A percentile compares a stretch with the other conserved stretches of the same genome.
Conservation (phyloP, 2,797 vertebrate genomes). For the Myiothlypis coronata region DNA sequence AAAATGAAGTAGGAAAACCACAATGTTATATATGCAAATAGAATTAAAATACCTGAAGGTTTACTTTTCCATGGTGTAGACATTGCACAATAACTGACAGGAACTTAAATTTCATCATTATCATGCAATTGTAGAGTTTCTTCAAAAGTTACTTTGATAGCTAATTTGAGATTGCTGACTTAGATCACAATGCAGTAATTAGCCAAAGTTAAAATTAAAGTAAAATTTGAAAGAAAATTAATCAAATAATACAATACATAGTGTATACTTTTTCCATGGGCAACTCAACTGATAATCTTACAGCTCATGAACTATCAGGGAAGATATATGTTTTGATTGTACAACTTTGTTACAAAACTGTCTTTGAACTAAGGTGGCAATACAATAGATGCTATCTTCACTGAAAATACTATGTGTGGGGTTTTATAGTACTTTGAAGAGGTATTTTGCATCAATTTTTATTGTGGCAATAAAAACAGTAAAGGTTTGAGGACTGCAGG, state of each 20-base stretch:
- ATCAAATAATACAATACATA: neutral
- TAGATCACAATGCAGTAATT: conserved; percentile 40
- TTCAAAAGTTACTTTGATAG: conserved; percentile 45
- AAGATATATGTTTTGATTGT: neutral
- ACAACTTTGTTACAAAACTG: neutral
- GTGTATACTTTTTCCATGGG: neutral
- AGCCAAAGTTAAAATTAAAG: conserved; percentile 44
- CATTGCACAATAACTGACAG: neutral
- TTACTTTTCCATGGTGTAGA: neutral
- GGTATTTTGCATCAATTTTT: neutral
- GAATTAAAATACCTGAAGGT: neutral
- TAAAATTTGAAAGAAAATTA: conserved; percentile 44
- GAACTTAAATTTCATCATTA: neutral
- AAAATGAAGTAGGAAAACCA: neutral
- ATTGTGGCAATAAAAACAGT: neutral
- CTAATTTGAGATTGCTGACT: conserved; percentile 30
- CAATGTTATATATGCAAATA: neutral
- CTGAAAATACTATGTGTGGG: neutral
- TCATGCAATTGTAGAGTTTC: neutral
- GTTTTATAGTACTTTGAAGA: neutral
- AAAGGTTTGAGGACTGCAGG: neutral
- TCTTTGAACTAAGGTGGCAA: neutral
- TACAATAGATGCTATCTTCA: neutral
- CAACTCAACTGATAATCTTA: neutral
- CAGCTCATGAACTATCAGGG: neutral